phyloP scores from a whole-genome alignment of 2,113 vertebrate species.

The Leptosomus discolor region DNA sequence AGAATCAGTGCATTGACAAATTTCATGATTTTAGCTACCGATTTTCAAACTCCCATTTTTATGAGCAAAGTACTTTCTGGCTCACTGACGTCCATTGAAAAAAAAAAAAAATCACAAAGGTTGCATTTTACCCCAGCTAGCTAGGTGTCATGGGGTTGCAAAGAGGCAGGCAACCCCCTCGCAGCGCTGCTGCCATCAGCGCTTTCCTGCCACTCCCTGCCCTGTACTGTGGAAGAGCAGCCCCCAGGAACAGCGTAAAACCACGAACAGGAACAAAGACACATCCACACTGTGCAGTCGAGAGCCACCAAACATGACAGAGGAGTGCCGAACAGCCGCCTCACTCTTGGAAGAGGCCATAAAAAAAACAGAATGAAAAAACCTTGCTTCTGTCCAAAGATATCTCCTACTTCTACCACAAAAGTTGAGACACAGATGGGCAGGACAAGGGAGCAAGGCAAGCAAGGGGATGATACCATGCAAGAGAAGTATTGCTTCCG shows the following conservation, averaged over 20 bases:
- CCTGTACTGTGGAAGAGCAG: no score
- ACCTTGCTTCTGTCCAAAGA: no score
- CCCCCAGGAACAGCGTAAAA: no score
- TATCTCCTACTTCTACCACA: background rate
- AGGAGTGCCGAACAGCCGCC: background rate
- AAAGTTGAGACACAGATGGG: no score
- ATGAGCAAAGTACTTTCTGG: background rate
- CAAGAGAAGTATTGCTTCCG: accelerated
- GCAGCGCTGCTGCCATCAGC: background rate
- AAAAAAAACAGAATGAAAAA: accelerated
- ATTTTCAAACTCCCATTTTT: background rate
- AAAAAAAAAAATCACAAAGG: background rate
- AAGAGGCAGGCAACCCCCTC: background rate
- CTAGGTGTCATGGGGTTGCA: background rate
- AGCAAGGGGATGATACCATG: accelerated
- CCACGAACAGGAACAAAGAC: background rate
- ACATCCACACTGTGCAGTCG: accelerated
- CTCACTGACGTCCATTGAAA: background rate
- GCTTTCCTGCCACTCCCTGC: no score
- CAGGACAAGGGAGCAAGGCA: background rate
- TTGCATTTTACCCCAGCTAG: background rate
- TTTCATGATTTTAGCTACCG: no score
- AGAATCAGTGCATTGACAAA: background rate
- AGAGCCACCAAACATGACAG: accelerated
- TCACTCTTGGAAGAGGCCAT: background rate